A percentile compares a stretch with the other conserved stretches of the same genome.
Conservation (phyloP, 2,113 vertebrate genomes). For the Nycticebus coucang region DNA sequence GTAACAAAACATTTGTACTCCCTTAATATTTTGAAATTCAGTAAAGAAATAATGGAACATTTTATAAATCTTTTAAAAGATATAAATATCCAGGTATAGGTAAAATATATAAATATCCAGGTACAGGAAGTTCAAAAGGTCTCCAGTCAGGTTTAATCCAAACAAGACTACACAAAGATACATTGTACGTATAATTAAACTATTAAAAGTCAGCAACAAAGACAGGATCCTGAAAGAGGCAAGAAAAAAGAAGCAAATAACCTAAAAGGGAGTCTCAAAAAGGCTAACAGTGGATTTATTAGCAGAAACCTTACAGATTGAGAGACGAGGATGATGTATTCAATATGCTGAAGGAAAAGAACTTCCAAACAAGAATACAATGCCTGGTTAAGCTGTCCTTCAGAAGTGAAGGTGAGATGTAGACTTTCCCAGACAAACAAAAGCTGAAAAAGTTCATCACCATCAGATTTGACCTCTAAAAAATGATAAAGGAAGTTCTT, state of each 20-base stretch:
- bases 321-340: not conserved
- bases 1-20: too few relatives aligned
- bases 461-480: too few relatives aligned
- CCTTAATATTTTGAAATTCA: too few relatives aligned
- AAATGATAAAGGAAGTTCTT: too few relatives aligned
- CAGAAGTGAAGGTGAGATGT: too few relatives aligned
- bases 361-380: not conserved
- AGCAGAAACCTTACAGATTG: not conserved
- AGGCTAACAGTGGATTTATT: not conserved
- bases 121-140: not conserved
- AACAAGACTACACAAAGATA: not conserved
- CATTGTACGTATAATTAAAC: not conserved
- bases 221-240: not conserved
- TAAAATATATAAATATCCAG: not conserved
- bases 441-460: too few relatives aligned
- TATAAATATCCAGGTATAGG: not conserved
- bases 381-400: not conserved
- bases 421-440: too few relatives aligned
- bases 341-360: not conserved
- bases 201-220: not conserved
- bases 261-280: not conserved
- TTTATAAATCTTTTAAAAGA: not conserved
- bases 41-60: not conserved
- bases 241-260: not conserved
- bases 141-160: not conserved